Conservation (phyloP, 1,140 invertebrate species). For the Caenorhabditis elegans region WBcel235 BX284602.5:10539501-10540000, state of each 20-base stretch:
- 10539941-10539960: background rate
- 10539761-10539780: background rate
- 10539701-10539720: background rate
- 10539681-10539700: background rate
- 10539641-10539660: background rate
- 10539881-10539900: background rate
- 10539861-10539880: background rate
- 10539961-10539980: background rate
- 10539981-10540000: slow-evolving; percentile 4
- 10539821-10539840: background rate
- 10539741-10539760: background rate
- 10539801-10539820: slow-evolving; percentile 22
- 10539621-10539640: slow-evolving; percentile 4
- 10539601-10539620: slow-evolving; percentile 31
- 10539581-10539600: slow-evolving; percentile 30
- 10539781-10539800: background rate
- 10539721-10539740: background rate
- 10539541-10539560: background rate
- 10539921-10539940: background rate
- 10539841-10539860: background rate
- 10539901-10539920: background rate
- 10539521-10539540: background rate
- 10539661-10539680: background rate
- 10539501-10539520: background rate
- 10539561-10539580: slow-evolving; percentile 3